Evolutionary conservation across 1,140 invertebrate genomes (phyloP), one percentile per base, ranked within the genome.

Genomic region (Phymorhynchus buccinoides): DNA sequence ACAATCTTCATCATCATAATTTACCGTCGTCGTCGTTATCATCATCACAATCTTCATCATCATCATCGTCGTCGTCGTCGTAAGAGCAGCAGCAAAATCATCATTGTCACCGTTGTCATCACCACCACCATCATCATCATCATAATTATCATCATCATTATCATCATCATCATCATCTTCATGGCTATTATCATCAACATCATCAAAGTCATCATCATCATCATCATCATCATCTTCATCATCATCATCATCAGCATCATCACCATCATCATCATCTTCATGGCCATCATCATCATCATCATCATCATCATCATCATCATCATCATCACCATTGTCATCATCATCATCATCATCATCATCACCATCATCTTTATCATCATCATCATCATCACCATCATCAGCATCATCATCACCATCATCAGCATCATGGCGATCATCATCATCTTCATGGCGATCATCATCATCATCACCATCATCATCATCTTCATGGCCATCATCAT

Each of bases 381-480:
- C 18, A 18, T 48, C 18, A 18, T 48, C 44, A 18, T 48, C 44
- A 18, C 18, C 44, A 18, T 48, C 44, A 48, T 48, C 44, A 48
- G 6, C 44, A 48, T 48, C 44, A 48, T 48, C 44, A 18, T 48
- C 44, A 18, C 18, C 44, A 18, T 48, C 18, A 18, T 48, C 44
- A 48, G 6, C 44, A 18, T 32, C 35, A 18, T 7, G 35, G 6
- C 44, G 18, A 18, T 48, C 44, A 37, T 37, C 18, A 18, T 48
- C 18, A 48, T 18, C 18, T 6, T 48, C 44, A 48, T 48, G 44
- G 44, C 18, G 7, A 44, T 27, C n/a, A 35, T 87, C 87, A 80
- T 84, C 87, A 66, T 37, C 81, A 96, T 93, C 77, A 83, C 52
- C 30, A 18, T 62, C 27, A 32, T 37, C 18, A 18, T 48, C 18